Percentiles rank a stretch among this genome's conserved stretches.
phyloP scores from a whole-genome alignment of 2,113 vertebrate species.

The Lepus americanus region DNA sequence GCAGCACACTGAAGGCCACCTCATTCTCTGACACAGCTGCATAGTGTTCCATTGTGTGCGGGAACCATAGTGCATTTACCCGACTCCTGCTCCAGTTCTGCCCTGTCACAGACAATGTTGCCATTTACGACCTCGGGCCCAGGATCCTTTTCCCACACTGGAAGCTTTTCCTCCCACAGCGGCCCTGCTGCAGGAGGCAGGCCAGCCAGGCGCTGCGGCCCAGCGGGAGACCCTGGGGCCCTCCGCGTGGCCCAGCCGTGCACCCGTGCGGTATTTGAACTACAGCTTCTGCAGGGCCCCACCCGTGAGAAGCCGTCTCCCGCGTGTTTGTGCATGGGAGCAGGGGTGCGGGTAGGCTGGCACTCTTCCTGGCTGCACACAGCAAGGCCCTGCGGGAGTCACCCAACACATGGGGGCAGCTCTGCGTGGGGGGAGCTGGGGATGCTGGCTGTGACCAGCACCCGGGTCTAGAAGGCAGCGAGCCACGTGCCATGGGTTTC shows the following conservation, averaged over 20 bases:
- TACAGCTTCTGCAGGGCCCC: background rate
- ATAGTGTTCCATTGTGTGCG: slow-evolving; percentile 25
- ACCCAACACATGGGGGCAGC: background rate
- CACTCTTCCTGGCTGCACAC: background rate
- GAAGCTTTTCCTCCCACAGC: slow-evolving; percentile 18
- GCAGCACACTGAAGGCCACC: background rate
- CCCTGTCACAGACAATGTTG: slow-evolving; percentile 43
- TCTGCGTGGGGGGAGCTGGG: background rate
- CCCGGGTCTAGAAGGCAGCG: background rate
- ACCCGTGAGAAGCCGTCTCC: too few relatives aligned
- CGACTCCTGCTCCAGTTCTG: background rate
- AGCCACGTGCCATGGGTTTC: background rate
- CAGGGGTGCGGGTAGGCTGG: background rate
- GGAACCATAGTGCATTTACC: slow-evolving; percentile 40
- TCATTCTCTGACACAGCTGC: background rate
- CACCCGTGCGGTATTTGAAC: background rate
- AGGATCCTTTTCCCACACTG: slow-evolving; percentile 36
- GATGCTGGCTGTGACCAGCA: background rate
- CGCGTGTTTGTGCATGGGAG: too few relatives aligned
- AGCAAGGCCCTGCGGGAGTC: slow-evolving; percentile 8
- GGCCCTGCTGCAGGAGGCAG: background rate
- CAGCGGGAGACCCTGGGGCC: background rate
- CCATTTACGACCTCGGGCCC: slow-evolving; percentile 38
- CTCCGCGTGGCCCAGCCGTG: background rate
- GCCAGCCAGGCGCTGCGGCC: background rate